Conservation (phyloP, 2,888 invertebrate species). For the Drosophila limbata region DNA sequence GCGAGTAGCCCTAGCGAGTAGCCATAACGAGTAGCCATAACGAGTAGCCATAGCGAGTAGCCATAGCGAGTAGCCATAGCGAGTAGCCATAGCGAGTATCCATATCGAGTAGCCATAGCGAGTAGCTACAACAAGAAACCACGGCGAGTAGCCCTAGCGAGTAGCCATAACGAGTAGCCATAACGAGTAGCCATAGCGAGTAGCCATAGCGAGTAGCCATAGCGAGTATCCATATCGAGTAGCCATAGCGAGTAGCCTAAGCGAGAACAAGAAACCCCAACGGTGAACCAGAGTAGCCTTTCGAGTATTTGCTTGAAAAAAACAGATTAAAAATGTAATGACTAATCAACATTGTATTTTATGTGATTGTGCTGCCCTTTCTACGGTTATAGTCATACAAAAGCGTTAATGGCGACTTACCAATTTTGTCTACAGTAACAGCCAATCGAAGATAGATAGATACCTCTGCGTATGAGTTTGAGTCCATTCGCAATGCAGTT, state of each 20-base stretch:
- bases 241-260: not conserved
- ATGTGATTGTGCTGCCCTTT: not conserved
- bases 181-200: not conserved
- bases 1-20: not conserved
- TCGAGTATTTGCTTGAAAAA: not conserved
- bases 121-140: not conserved
- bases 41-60: not conserved
- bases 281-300: not conserved
- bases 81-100: not conserved
- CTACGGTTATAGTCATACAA: not conserved
- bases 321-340: not conserved
- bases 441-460: slow-evolving; percentile 8
- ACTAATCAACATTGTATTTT: not conserved
- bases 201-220: not conserved
- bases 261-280: too few relatives aligned
- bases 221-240: not conserved
- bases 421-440: slow-evolving; percentile 12
- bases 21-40: not conserved
- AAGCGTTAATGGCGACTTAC: not conserved
- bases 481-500: slow-evolving; percentile 21
- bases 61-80: not conserved
- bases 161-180: too few relatives aligned
- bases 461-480: slow-evolving; percentile 7
- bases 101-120: not conserved
- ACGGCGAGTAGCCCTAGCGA: too few relatives aligned